These are phyloP conservation scores for Vidua macroura DNA, from an alignment of 2,113 vertebrate species.

Conservation along the genomic window DNA sequence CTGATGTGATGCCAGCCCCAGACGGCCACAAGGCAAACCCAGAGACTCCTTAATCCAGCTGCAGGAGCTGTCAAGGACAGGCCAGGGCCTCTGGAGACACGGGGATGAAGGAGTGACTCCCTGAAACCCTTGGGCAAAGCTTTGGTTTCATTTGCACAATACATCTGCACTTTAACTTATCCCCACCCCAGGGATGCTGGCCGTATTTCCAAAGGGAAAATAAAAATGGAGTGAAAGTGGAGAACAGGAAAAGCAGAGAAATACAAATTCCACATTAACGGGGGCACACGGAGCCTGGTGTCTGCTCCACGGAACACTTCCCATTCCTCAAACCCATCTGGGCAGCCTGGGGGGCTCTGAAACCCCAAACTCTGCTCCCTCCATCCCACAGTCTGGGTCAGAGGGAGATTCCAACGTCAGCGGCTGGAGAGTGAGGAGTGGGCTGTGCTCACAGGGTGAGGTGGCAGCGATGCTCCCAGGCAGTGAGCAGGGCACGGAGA, in stretches of 20 bases:
- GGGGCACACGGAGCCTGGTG: background rate
- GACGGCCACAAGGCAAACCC: background rate
- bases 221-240: background rate
- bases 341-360: background rate
- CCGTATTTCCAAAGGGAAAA: slow-evolving; percentile 9
- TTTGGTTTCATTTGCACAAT: slow-evolving; percentile 21
- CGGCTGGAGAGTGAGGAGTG: background rate
- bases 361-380: background rate
- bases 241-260: background rate
- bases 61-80: background rate
- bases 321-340: background rate
- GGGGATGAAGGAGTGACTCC: background rate
- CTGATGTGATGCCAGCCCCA: accelerated
- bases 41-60: background rate
- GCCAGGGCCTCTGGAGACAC: background rate
- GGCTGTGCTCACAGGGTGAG: background rate
- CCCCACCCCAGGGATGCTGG: background rate
- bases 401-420: background rate
- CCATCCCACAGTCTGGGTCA: background rate
- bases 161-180: background rate
- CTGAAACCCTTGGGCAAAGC: background rate
- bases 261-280: background rate
- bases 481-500: background rate
- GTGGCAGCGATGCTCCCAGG: background rate
- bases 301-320: background rate